These are phyloP conservation scores for Dipus sagitta DNA, from an alignment of 2,797 vertebrate genomes.

Conservation along the genomic window DNA sequence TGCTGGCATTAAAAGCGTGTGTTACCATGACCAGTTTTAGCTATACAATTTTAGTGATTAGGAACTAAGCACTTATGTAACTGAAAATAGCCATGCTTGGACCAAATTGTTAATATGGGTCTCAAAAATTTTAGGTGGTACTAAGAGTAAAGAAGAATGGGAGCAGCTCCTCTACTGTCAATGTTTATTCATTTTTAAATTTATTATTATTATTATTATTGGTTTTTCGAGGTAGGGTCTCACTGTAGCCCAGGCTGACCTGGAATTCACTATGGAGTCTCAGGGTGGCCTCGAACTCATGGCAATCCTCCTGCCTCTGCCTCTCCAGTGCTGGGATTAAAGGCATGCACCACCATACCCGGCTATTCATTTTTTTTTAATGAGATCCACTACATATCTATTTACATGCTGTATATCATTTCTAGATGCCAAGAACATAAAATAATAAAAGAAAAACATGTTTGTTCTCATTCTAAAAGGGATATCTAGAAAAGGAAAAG, in stretches of 20 bases:
- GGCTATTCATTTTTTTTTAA: no score
- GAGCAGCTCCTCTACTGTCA: background rate
- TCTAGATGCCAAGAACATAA: background rate
- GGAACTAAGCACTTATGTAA: background rate
- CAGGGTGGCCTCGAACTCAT: no score
- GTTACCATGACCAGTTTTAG: background rate
- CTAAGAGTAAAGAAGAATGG: background rate
- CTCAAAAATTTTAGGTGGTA: background rate
- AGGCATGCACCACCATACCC: no score
- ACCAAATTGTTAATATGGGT: background rate
- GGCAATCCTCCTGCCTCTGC: no score
- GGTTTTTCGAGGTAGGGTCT: no score
- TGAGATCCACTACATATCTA: constrained; percentile 38
- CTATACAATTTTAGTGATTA: background rate
- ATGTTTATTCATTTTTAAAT: constrained; percentile 31
- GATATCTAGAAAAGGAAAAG: background rate
- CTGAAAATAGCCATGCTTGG: background rate
- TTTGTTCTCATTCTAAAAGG: constrained; percentile 16
- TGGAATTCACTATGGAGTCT: no score
- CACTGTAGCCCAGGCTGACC: no score
- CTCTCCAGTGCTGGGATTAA: no score
- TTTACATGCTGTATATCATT: background rate
- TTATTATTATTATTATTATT: no score
- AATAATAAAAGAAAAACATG: constrained; percentile 11
- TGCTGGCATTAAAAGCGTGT: no score